Percentiles rank a stretch among this genome's conserved stretches.
These are phyloP conservation scores for Sebastes cheni DNA, from an alignment of 2,797 vertebrate species.

Conservation along the genomic window DNA sequence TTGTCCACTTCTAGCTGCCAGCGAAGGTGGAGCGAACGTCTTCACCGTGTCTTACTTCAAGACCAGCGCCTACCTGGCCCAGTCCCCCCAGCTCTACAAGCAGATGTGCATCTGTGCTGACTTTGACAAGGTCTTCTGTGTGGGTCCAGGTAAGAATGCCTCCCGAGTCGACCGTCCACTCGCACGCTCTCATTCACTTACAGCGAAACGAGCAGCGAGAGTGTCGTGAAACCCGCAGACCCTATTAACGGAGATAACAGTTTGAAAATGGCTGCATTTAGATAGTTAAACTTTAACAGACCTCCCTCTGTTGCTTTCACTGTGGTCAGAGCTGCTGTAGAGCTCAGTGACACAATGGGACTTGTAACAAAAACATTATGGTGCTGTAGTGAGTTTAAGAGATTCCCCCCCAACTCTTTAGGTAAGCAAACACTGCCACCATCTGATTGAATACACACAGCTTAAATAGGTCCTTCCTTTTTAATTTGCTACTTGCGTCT, in stretches of 20 bases:
- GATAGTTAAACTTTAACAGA: slow-evolving; percentile 55
- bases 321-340: slow-evolving; percentile 15
- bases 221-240: slow-evolving; percentile 22
- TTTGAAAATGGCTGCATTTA: slow-evolving; percentile 46
- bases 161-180: not conserved
- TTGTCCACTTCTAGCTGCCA: slow-evolving; percentile 87
- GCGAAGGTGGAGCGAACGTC: slow-evolving; percentile 98
- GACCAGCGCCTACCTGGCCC: slow-evolving; percentile 97
- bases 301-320: slow-evolving; percentile 39
- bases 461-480: not conserved
- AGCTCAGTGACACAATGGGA: slow-evolving; percentile 34
- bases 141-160: slow-evolving; percentile 90
- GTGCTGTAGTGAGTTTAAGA: slow-evolving; percentile 24
- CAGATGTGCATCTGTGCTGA: slow-evolving; percentile 99
- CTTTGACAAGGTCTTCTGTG: slow-evolving; percentile 98
- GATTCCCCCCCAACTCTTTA: not conserved
- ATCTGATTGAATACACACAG: slow-evolving; percentile 19
- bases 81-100: slow-evolving; percentile 99
- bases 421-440: slow-evolving; percentile 50
- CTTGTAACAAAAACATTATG: slow-evolving; percentile 62
- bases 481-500: not conserved
- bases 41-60: slow-evolving; percentile 99
- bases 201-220: slow-evolving; percentile 26
- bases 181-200: not conserved
- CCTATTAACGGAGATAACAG: slow-evolving; percentile 30